phyloP scores from a whole-genome alignment of 2,888 invertebrate species.

The Arenicola marina region DNA sequence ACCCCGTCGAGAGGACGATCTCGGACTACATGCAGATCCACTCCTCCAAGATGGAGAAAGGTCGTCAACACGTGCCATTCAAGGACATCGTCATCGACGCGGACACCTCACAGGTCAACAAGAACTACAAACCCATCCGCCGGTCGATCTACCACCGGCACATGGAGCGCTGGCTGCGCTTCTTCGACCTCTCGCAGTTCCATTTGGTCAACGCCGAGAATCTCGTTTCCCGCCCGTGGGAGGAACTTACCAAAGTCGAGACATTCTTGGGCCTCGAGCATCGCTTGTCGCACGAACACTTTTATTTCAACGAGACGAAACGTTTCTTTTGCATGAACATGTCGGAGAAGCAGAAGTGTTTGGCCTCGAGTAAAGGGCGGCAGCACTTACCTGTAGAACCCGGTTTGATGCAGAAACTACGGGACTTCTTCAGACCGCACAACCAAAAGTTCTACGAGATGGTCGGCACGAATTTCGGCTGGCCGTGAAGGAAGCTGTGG shows the following conservation, averaged over 20 bases:
- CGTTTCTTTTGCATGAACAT: slow-evolving; percentile 83
- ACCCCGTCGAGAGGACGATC: slow-evolving; percentile 93
- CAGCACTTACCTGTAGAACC: slow-evolving; percentile 86
- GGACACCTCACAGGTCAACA: slow-evolving; percentile 58
- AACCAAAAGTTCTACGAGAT: slow-evolving; percentile 70
- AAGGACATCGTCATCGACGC: slow-evolving; percentile 59
- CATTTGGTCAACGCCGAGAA: slow-evolving; percentile 79
- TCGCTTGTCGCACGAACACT: slow-evolving; percentile 70
- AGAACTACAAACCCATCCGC: slow-evolving; percentile 62
- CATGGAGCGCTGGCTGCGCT: slow-evolving; percentile 87
- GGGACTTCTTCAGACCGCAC: slow-evolving; percentile 48
- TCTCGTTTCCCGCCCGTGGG: slow-evolving; percentile 51
- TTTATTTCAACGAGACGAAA: slow-evolving; percentile 96
- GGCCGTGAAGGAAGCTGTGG: slow-evolving; percentile 65
- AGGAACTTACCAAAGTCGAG: slow-evolving; percentile 52
- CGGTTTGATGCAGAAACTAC: slow-evolving; percentile 61
- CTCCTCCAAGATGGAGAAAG: slow-evolving; percentile 63
- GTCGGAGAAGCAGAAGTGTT: slow-evolving; percentile 76
- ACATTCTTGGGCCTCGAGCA: slow-evolving; percentile 52
- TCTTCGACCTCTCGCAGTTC: slow-evolving; percentile 88
- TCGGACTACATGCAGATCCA: slow-evolving; percentile 95
- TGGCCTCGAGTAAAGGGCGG: slow-evolving; percentile 85
- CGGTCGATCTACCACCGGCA: slow-evolving; percentile 67
- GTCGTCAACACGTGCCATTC: slow-evolving; percentile 43
- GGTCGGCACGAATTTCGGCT: slow-evolving; percentile 88